Percentiles rank a stretch among this genome's conserved stretches.
These are phyloP conservation scores for Bombus superbus DNA, from an alignment of 1,140 invertebrate genomes.

Conservation along the genomic window DNA sequence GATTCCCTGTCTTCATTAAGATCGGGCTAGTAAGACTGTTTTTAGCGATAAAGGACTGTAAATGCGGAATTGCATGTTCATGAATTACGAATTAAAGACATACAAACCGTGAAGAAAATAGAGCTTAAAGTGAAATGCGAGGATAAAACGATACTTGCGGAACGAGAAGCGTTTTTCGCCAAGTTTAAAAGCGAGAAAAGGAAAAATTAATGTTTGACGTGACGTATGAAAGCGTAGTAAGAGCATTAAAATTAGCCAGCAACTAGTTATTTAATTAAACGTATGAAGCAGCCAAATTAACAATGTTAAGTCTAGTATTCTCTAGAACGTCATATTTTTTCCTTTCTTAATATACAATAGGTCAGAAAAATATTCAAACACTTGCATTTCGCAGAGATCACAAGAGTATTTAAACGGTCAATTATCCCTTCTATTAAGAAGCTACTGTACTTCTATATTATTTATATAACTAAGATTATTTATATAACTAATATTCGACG, in stretches of 20 bases:
- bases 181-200: not conserved
- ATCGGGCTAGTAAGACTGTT: not conserved
- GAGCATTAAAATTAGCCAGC: not conserved
- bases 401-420: too few species aligned
- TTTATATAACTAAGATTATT: too few species aligned
- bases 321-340: not conserved
- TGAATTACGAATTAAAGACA: not conserved
- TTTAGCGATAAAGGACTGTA: not conserved
- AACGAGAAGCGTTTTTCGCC: not conserved
- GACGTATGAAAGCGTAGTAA: not conserved
- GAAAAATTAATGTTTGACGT: not conserved
- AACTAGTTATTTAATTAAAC: not conserved
- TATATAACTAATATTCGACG: too few species aligned
- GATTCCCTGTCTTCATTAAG: too few species aligned
- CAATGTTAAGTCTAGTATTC: not conserved
- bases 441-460: too few species aligned
- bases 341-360: constrained; percentile 1
- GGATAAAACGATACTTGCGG: not conserved
- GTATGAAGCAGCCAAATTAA: not conserved
- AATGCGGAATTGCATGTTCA: not conserved
- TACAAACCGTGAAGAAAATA: not conserved
- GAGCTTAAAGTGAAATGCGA: not conserved
- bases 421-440: too few species aligned
- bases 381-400: too few species aligned
- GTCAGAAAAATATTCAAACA: too few species aligned